Conservation (phyloP, 2,888 invertebrate species). For the Metalampra italica region DNA sequence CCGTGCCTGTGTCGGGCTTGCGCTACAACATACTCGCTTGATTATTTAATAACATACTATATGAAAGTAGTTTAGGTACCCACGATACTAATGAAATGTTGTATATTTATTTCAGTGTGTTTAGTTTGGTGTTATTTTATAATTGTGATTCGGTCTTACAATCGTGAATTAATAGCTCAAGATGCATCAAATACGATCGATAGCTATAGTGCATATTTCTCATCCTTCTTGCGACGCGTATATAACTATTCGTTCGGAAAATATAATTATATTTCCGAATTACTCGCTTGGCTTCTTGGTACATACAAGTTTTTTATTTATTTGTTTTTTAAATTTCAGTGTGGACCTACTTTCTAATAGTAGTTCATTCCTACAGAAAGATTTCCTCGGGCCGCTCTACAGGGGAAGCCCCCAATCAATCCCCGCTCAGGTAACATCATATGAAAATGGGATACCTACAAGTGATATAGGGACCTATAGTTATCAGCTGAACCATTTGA, state of each 20-base stretch:
- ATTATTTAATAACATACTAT: no score
- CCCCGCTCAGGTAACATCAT: no score
- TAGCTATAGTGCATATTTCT: neutral
- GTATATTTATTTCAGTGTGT: neutral
- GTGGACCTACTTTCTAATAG: slow-evolving; percentile 55
- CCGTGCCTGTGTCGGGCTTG: no score
- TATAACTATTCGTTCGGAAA: neutral
- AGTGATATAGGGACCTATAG: no score
- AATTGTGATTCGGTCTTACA: slow-evolving; percentile 22
- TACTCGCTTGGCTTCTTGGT: neutral
- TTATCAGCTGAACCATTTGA: no score
- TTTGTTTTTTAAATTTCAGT: slow-evolving; percentile 43
- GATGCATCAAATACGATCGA: neutral
- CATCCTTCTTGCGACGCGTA: no score
- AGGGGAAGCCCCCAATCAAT: neutral
- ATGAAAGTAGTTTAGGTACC: no score
- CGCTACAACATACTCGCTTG: no score
- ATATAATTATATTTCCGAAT: neutral
- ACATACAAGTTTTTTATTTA: slow-evolving; percentile 1
- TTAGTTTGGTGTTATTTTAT: slow-evolving; percentile 33
- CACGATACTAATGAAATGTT: no score
- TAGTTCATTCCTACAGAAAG: slow-evolving; percentile 46
- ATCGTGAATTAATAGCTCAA: neutral
- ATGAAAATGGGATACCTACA: no score
- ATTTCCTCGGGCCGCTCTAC: neutral